A percentile compares a stretch with the other conserved stretches of the same genome.
Evolutionary conservation across 2,113 vertebrate species (phyloP).

Genomic region (Geococcyx californianus): DNA sequence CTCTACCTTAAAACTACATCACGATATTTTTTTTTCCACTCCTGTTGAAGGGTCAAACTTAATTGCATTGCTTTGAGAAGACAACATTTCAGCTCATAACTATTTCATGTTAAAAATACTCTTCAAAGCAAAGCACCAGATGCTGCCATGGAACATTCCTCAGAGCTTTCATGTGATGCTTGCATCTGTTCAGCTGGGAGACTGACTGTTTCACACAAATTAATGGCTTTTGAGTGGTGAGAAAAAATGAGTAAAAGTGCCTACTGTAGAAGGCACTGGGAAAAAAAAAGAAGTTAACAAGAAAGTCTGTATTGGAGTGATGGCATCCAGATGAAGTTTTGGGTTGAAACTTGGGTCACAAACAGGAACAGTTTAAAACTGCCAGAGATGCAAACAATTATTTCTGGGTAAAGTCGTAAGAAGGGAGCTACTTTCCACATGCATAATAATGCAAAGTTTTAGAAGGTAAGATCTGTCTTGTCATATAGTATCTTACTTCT

Average conservation of each 20-base stretch:
- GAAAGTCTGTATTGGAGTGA: background rate
- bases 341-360: background rate
- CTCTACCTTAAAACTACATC: background rate
- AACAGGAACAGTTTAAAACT: background rate
- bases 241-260: background rate
- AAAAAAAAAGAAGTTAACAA: background rate
- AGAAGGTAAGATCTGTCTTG: background rate
- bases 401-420: background rate
- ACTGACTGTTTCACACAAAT: background rate
- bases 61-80: background rate
- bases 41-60: background rate
- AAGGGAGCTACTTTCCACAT: background rate
- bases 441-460: background rate
- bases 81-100: background rate
- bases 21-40: background rate
- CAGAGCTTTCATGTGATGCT: background rate
- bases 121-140: slow-evolving; percentile 32
- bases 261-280: background rate
- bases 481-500: background rate
- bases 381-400: background rate
- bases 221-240: background rate
- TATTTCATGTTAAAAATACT: slow-evolving; percentile 40
- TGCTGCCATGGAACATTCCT: slow-evolving; percentile 29
- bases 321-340: background rate
- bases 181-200: slow-evolving; percentile 34